A percentile compares a stretch with the other conserved stretches of the same genome.
These are phyloP conservation scores for Meloe dianella DNA, from an alignment of 2,888 invertebrate genomes.

Conservation along the genomic window DNA sequence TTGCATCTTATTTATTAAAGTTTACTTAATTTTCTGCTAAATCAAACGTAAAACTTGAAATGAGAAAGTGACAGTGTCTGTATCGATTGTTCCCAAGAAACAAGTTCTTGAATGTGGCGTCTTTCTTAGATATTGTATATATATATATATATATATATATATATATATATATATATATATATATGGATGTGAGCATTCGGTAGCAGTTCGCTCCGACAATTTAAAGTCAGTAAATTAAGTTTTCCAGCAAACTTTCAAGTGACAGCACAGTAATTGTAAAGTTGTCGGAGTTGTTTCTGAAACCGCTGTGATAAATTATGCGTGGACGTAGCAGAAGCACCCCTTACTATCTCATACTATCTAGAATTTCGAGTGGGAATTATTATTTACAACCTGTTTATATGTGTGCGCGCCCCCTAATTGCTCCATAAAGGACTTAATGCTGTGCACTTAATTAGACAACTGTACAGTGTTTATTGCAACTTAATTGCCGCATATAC, in stretches of 20 bases:
- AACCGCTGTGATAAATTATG: constrained; percentile 42
- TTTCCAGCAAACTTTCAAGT: constrained; percentile 50
- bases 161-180: too few relatives aligned
- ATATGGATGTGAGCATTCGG: constrained; percentile 40
- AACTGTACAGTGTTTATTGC: constrained; percentile 31
- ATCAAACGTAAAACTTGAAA: background rate
- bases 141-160: too few relatives aligned
- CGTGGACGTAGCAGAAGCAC: constrained; percentile 7
- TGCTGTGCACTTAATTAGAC: constrained; percentile 33
- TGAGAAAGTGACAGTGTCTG: background rate
- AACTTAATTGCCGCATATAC: constrained; percentile 19
- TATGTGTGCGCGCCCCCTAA: constrained; percentile 41
- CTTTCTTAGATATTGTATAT: background rate
- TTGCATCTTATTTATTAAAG: background rate
- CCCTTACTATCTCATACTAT: background rate
- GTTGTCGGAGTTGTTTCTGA: constrained; percentile 44
- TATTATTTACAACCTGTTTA: constrained; percentile 45
- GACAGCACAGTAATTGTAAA: constrained; percentile 52
- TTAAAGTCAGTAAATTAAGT: constrained; percentile 52
- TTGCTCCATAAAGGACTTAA: constrained; percentile 37
- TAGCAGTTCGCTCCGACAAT: constrained; percentile 48
- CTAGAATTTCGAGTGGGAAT: constrained; percentile 34
- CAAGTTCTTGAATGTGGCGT: background rate
- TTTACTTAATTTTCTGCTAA: background rate
- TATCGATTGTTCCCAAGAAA: background rate